Conservation (phyloP, 2,113 vertebrate species). For the Bufo gargarizans region DNA sequence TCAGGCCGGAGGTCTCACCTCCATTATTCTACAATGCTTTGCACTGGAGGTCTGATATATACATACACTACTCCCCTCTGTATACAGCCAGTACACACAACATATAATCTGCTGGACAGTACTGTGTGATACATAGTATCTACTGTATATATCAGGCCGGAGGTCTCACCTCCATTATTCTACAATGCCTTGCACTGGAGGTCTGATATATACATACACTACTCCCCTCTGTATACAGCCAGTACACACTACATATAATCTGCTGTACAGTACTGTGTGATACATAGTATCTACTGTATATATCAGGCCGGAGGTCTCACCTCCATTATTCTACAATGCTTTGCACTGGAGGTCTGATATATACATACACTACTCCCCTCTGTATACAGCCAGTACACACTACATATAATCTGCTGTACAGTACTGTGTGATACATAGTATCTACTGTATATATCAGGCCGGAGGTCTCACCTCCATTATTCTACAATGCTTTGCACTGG, state of each 20-base stretch:
- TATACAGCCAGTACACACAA: not conserved
- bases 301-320: not conserved
- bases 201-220: not conserved
- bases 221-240: not conserved
- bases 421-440: not conserved
- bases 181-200: slow-evolving; percentile 10
- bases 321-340: slow-evolving; percentile 18
- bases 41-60: slow-evolving; percentile 6
- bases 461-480: not conserved
- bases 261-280: not conserved
- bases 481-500: slow-evolving; percentile 14
- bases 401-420: not conserved
- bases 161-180: not conserved
- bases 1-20: not conserved
- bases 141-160: not conserved
- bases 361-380: not conserved
- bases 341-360: slow-evolving; percentile 11
- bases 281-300: slow-evolving; percentile 2
- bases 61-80: not conserved
- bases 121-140: not conserved
- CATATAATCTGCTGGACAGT: not conserved
- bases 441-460: not conserved
- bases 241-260: not conserved
- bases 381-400: not conserved
- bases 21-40: slow-evolving; percentile 13